Evolutionary conservation across 2,888 invertebrate species (phyloP).

Genomic region (Sicus ferrugineus): DNA sequence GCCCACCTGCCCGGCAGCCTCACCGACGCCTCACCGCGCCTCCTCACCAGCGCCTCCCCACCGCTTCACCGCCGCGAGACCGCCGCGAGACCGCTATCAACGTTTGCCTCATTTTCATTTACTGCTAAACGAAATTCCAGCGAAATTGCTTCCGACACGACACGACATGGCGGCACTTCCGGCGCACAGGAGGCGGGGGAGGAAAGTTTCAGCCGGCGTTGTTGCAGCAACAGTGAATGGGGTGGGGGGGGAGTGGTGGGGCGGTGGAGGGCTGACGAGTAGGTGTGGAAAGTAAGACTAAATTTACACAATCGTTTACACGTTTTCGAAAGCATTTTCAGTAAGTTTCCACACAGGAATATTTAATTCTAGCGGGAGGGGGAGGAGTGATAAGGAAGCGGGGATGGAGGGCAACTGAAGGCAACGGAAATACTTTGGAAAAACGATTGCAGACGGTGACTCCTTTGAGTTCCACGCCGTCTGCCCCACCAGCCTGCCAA

Average conservation of each 20-base stretch:
- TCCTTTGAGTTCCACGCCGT: not conserved
- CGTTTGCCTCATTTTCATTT: constrained; percentile 34
- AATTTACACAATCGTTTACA: constrained; percentile 22
- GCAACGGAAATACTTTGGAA: not conserved
- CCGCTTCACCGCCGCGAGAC: not conserved
- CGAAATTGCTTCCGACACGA: constrained; percentile 31
- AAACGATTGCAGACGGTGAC: not conserved
- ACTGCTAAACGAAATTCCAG: constrained; percentile 35
- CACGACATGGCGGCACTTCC: constrained; percentile 26
- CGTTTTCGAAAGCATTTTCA: constrained; percentile 21
- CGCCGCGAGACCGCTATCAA: constrained; percentile 20
- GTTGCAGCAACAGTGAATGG: too few relatives aligned
- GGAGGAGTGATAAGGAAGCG: not conserved
- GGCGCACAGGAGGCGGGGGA: constrained; percentile 15
- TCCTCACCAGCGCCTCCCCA: not conserved
- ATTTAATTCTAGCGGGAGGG: not conserved
- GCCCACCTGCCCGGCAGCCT: not conserved
- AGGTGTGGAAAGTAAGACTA: not conserved
- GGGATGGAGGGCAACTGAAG: not conserved
- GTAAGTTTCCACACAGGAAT: constrained; percentile 19
- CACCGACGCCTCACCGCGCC: not conserved
- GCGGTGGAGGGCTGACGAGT: not conserved
- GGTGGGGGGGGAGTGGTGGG: not conserved
- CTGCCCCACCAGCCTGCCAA: not conserved
- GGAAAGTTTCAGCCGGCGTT: too few relatives aligned